Percentiles rank a stretch among this genome's conserved stretches.
These are phyloP conservation scores for Polypterus bichir DNA, from an alignment of 2,113 vertebrate species.

Conservation along the genomic window DNA sequence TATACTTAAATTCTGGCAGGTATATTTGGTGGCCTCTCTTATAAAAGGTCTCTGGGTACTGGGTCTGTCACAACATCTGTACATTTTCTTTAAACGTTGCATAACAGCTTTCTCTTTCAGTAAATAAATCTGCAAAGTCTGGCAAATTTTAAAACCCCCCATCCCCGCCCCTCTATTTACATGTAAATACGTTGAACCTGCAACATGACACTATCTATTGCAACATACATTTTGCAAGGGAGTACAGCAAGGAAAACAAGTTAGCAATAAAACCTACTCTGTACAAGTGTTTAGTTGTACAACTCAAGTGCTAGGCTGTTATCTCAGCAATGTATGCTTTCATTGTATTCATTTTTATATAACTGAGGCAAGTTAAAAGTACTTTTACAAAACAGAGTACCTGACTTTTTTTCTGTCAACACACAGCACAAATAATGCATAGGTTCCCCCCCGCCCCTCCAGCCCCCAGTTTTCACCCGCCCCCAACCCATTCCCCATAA, in stretches of 20 bases:
- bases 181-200: constrained; percentile 99
- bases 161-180: constrained; percentile 83
- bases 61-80: constrained; percentile 80
- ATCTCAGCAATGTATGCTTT: constrained; percentile 58
- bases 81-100: constrained; percentile 94
- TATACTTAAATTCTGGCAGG: constrained; percentile 32
- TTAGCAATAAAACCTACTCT: constrained; percentile 89
- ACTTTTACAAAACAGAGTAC: constrained; percentile 97
- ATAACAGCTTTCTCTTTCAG: constrained; percentile 93
- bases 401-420: constrained; percentile 80
- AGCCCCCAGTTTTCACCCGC: constrained; percentile 19
- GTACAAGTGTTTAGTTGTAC: constrained; percentile 88
- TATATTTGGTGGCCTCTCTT: constrained; percentile 41
- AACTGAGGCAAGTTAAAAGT: constrained; percentile 94
- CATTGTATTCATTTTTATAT: constrained; percentile 57
- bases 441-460: constrained; percentile 58
- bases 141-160: constrained; percentile 68
- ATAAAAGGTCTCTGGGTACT: constrained; percentile 46
- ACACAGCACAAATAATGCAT: constrained; percentile 94
- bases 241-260: constrained; percentile 90
- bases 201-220: constrained; percentile 99
- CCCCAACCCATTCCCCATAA: constrained; percentile 28
- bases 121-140: constrained; percentile 77
- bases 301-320: constrained; percentile 88
- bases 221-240: constrained; percentile 98